Evolutionary conservation across 1,140 invertebrate genomes (phyloP), one percentile per base, ranked within the genome.

Genomic region (Drosophila ambigua): DNA sequence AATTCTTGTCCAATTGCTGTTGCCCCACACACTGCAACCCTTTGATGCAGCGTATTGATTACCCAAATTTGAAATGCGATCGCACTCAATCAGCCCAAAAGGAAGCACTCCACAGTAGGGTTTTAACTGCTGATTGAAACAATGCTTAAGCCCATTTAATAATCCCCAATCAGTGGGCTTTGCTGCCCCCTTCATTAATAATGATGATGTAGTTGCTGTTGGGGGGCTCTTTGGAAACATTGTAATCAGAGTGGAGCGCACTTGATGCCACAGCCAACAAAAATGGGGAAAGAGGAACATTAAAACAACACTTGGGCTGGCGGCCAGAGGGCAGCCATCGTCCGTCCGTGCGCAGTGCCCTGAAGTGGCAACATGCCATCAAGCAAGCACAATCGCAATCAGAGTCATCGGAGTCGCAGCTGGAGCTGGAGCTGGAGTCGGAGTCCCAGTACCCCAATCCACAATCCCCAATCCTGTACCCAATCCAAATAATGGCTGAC

Each of bases 241-340:
- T 75, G 59, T 79, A 79, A 64, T 74, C 59, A 63, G 64, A 60
- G 64, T 68, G 65, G 48, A 75, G 77, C 20, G 72, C 72, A 57
- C 77, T 79, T 49, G 52, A 80, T 41, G 77, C 58, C 69, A 72
- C 28, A 24, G 52, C 58, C 24, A 23, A 15, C 24, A 7, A 31
- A 31, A 31, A 31, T 20, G 49, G 35, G 15, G 55, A 57, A 43
- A 31, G 15, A 46, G 41, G 2, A 62, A 49, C 59, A 50, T 63
- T 50, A 66, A 66, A 66, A 44, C 59, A 63, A 66, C 59, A 50
- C 63, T 63, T 58, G 28, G 45, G 16, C 2, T 31, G 39, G 9
- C 4, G 46, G 48, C 20, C 31, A 13, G 8, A 35, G 61, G n/a
- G 20, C 49, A 39, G n/a, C 41, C 24, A 48, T 49, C 28, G 23